phyloP scores from a whole-genome alignment of 1,140 invertebrate genomes.

The Eurosta solidaginis region DNA sequence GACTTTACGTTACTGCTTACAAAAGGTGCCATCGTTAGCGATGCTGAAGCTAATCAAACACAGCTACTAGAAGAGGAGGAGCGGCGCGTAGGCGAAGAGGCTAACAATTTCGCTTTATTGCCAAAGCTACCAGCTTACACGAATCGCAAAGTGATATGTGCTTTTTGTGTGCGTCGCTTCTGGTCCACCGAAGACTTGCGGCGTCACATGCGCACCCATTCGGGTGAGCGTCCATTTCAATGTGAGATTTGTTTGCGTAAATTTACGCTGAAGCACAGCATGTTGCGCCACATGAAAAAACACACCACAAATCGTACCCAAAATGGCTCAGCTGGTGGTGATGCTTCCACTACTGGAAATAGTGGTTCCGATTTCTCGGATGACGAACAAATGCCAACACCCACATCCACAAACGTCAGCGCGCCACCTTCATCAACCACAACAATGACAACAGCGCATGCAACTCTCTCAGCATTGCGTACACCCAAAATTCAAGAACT shows the following conservation, averaged over 20 bases:
- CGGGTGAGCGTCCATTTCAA: conserved; percentile 72
- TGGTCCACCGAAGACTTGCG: conserved; percentile 92
- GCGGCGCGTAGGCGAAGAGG: conserved; percentile 57
- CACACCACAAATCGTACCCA: conserved; percentile 64
- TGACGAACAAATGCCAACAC: conserved; percentile 56
- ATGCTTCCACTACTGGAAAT: conserved; percentile 56
- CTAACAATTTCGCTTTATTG: conserved; percentile 41
- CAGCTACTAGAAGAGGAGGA: conserved; percentile 63
- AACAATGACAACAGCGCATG: conserved; percentile 38
- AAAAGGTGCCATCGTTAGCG: conserved; percentile 78
- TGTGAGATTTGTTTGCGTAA: conserved; percentile 80
- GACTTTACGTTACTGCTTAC: conserved; percentile 77
- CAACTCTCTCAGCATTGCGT: conserved; percentile 24
- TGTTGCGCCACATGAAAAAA: conserved; percentile 89
- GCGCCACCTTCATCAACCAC: conserved; percentile 29
- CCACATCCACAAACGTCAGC: conserved; percentile 41
- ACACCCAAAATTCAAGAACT: conserved; percentile 50
- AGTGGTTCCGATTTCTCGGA: conserved; percentile 59
- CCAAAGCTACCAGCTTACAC: conserved; percentile 84
- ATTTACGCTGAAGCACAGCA: conserved; percentile 92
- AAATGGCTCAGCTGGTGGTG: conserved; percentile 46
- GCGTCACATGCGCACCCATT: conserved; percentile 89
- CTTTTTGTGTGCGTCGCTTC: conserved; percentile 88
- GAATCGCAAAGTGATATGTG: conserved; percentile 88
- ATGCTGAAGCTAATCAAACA: conserved; percentile 47